These are phyloP conservation scores for Ceratosolen solmsi DNA, from an alignment of 1,140 invertebrate genomes.

Conservation along the genomic window DNA sequence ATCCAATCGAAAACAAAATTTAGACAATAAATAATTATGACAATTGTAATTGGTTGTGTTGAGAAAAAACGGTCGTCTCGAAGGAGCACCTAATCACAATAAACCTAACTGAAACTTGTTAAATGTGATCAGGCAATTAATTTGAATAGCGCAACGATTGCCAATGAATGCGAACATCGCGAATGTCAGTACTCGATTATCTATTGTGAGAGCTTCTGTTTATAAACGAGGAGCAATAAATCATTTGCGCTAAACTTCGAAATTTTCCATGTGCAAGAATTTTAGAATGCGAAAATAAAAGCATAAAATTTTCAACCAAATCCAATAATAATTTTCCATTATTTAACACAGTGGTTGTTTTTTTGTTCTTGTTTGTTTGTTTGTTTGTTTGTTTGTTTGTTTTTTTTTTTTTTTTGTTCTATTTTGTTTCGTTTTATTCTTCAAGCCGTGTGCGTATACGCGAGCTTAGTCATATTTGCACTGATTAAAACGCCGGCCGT, in stretches of 20 bases:
- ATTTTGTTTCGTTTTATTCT: no score
- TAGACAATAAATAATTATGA: no score
- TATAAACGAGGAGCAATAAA: not conserved
- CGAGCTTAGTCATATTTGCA: not conserved
- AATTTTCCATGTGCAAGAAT: not conserved
- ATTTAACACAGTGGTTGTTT: no score
- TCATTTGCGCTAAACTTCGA: not conserved
- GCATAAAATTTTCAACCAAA: not conserved
- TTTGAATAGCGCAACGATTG: not conserved
- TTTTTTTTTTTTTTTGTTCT: no score
- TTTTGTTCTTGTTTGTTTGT: no score
- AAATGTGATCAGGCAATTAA: not conserved
- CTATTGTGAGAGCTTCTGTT: not conserved
- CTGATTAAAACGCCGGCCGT: not conserved
- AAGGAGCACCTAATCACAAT: no score
- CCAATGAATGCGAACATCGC: not conserved
- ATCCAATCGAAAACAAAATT: no score
- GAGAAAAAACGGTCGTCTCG: no score
- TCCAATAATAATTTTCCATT: no score
- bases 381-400: no score
- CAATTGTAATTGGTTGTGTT: no score
- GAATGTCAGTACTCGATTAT: not conserved
- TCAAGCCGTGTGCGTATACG: not conserved
- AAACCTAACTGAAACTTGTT: not conserved
- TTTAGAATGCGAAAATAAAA: conserved; percentile 2